Base-by-base conservation (phyloP, 2,113 vertebrate genomes). In the Pycnonotus jocosus region DNA sequence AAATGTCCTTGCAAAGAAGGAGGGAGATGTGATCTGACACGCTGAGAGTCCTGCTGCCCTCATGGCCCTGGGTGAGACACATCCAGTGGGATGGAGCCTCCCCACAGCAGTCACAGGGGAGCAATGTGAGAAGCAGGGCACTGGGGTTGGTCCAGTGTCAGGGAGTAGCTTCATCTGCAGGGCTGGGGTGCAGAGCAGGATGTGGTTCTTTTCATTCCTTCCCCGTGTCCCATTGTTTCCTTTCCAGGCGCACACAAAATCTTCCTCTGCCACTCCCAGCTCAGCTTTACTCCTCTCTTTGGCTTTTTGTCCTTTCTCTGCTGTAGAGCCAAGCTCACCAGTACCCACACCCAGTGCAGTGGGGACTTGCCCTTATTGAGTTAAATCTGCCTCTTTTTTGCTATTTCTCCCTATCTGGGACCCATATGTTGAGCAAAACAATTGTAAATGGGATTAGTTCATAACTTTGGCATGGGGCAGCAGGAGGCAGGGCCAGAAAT, bases 201-300 rank as follows among this genome's bases (percentile, higher is more conserved):
- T 94, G 88, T 96, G 95, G 76, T 81, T 95, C 93, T 90, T 71
- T 47, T 57, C 44, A 93, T 95, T 93, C 92, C 92, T 84, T 94
- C 90, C 71, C 85, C 7, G 30, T 88, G 60, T 90, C 69, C 92
- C 74, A 94, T 86, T 95, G 90, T 96, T 93, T 92, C 71, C 76
- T 92, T 92, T 79, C 71, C 78, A 93, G 62, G 8, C 38, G 0
- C 51, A 54, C 61, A 76, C 82, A 68, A 21, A 95, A 71, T 81
- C 88, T 81, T 83, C 88, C 70, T 83, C 73, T 81, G 89, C 88
- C 48, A 7, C 86, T 85, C 62, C 64, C 64, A 60, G 74, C 66
- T 79, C 90, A 62, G 82, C 47, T 94, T 79, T 93, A 66, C 89
- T 89, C 56, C 47, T 83, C 56, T 93, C 83, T 69, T 24, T 37